These are phyloP conservation scores for Brachionus rubens DNA, from an alignment of 1,140 invertebrate species.

Conservation along the genomic window DNA sequence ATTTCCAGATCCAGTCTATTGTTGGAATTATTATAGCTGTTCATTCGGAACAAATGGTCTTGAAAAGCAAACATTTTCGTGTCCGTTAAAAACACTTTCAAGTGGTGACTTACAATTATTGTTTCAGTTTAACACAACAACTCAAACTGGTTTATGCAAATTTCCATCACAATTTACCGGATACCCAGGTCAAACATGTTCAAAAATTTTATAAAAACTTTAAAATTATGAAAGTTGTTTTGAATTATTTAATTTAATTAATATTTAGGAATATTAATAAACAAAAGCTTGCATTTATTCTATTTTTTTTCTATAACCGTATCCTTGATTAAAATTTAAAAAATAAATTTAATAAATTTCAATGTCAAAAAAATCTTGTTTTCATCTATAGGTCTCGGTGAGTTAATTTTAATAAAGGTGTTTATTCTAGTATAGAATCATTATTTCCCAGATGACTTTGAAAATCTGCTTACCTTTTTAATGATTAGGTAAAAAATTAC, in stretches of 20 bases:
- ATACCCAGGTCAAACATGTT: background rate
- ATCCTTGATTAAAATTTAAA: too few species aligned
- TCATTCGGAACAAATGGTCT: background rate
- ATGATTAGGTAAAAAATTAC: too few species aligned
- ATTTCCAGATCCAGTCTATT: conserved; percentile 1
- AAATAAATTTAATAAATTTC: too few species aligned
- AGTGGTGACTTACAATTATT: background rate
- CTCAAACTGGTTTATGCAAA: background rate
- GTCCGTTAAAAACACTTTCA: background rate
- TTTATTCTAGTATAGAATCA: too few species aligned
- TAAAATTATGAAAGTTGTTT: background rate
- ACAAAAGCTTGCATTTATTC: background rate
- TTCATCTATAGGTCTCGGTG: too few species aligned
- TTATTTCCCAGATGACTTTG: too few species aligned
- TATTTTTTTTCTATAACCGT: too few species aligned
- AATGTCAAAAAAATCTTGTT: too few species aligned
- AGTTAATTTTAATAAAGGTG: too few species aligned
- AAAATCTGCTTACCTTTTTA: too few species aligned
- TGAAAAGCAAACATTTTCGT: background rate
- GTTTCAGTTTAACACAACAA: background rate
- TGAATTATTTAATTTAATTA: background rate
- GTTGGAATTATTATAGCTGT: conserved; percentile 26
- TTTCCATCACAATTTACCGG: conserved; percentile 7
- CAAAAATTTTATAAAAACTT: background rate
- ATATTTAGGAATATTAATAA: background rate